Conservation (phyloP, 2,113 vertebrate species). For the Abramis brama region DNA sequence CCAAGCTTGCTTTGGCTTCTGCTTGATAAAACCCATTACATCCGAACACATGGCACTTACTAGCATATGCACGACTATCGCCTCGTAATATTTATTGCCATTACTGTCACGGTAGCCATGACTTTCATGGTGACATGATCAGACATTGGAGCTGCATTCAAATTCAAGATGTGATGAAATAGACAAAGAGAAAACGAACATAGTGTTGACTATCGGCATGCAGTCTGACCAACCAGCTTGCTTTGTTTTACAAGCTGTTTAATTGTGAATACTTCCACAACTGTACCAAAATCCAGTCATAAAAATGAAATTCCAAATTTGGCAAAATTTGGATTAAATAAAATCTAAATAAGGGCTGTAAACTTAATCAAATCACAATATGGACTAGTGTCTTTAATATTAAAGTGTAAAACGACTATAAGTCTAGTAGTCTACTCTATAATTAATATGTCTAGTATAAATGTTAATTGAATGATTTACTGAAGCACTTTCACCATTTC, state of each 20-base stretch:
- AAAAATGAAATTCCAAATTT: neutral
- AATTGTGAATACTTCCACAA: neutral
- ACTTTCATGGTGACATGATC: neutral
- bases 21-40: neutral
- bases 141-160: conserved; percentile 5
- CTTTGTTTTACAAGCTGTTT: neutral
- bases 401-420: no score
- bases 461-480: no score
- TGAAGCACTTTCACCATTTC: no score
- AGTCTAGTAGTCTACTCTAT: no score
- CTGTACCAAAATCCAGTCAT: neutral
- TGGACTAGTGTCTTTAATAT: no score
- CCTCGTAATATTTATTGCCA: conserved; percentile 18
- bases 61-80: neutral
- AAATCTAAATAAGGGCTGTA: neutral
- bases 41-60: neutral
- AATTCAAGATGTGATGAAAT: neutral
- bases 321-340: neutral
- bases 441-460: no score
- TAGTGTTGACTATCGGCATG: neutral
- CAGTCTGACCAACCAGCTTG: neutral
- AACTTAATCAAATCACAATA: no score
- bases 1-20: neutral
- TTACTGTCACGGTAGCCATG: neutral
- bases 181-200: neutral